Evolutionary conservation across 35 echinoderm and acorn worm genomes (phyloP).

Genomic region (Lytechinus pictus): DNA sequence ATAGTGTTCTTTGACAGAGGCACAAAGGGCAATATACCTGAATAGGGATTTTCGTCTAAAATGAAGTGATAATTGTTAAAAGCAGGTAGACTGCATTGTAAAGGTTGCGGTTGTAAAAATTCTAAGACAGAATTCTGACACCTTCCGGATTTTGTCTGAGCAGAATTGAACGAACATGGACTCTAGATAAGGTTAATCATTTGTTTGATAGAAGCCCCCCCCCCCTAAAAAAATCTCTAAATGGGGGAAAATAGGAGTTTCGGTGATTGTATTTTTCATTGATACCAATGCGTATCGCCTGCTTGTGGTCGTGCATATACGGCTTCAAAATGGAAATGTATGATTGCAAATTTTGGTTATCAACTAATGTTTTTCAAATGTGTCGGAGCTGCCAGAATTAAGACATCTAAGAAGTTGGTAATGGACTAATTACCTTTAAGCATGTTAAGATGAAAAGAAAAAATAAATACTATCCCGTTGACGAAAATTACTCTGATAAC

Average conservation of each 20-base stretch:
- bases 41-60: constrained; percentile 28
- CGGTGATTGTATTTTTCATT: background rate
- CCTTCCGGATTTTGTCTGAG: background rate
- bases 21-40: background rate
- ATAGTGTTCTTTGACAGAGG: background rate
- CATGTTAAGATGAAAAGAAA: no score
- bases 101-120: background rate
- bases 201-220: background rate
- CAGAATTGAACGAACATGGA: background rate
- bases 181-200: background rate
- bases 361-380: no score
- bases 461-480: no score
- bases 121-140: constrained; percentile 11
- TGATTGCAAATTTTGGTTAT: background rate
- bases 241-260: background rate
- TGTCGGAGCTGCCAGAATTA: no score
- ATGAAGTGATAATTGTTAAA: constrained; percentile 35
- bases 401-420: no score
- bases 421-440: no score
- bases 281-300: background rate
- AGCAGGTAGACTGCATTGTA: background rate
- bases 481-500: no score
- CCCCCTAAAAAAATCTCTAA: no score
- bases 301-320: background rate
- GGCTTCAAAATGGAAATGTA: background rate